phyloP scores from a whole-genome alignment of 1,140 invertebrate species.

The Tetramorium parvispinum region DNA sequence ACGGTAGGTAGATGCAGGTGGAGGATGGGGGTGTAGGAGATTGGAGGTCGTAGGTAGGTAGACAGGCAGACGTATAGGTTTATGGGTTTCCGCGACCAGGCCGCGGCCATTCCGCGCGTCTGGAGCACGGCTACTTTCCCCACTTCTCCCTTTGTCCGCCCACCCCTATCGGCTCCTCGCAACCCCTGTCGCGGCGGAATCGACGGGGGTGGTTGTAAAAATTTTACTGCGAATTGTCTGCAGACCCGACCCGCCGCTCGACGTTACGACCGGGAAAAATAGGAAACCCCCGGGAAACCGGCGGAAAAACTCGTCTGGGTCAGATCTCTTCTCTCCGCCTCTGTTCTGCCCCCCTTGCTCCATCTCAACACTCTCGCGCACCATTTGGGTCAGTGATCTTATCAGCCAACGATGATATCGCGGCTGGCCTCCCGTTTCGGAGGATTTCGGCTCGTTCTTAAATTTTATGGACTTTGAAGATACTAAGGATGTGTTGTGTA shows the following conservation, averaged over 20 bases:
- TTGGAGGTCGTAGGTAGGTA: slow-evolving; percentile 72
- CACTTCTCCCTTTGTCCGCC: slow-evolving; percentile 49
- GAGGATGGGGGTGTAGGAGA: slow-evolving; percentile 65
- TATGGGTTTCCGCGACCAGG: slow-evolving; percentile 83
- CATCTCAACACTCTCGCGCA: neutral
- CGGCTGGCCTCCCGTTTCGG: slow-evolving; percentile 12
- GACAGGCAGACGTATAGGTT: slow-evolving; percentile 79
- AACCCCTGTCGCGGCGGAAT: slow-evolving; percentile 52
- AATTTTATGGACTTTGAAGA: slow-evolving; percentile 38
- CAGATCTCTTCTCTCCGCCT: slow-evolving; percentile 66
- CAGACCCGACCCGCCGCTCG: slow-evolving; percentile 78
- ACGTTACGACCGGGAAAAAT: slow-evolving; percentile 82
- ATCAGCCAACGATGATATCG: slow-evolving; percentile 46
- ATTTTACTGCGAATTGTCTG: slow-evolving; percentile 86
- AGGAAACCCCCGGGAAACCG: slow-evolving; percentile 79
- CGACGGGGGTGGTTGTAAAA: slow-evolving; percentile 82
- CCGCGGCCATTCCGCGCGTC: slow-evolving; percentile 81
- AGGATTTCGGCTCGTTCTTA: slow-evolving; percentile 35
- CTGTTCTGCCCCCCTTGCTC: neutral
- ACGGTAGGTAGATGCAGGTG: slow-evolving; percentile 45
- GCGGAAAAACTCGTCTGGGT: slow-evolving; percentile 83
- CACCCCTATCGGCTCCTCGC: slow-evolving; percentile 33
- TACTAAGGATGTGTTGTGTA: neutral
- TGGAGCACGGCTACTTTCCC: slow-evolving; percentile 76
- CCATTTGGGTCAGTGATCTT: slow-evolving; percentile 75